Percentiles rank a stretch among this genome's conserved stretches.
phyloP scores from a whole-genome alignment of 2,797 vertebrate genomes.

The Xiphorhynchus erythropygius region DNA sequence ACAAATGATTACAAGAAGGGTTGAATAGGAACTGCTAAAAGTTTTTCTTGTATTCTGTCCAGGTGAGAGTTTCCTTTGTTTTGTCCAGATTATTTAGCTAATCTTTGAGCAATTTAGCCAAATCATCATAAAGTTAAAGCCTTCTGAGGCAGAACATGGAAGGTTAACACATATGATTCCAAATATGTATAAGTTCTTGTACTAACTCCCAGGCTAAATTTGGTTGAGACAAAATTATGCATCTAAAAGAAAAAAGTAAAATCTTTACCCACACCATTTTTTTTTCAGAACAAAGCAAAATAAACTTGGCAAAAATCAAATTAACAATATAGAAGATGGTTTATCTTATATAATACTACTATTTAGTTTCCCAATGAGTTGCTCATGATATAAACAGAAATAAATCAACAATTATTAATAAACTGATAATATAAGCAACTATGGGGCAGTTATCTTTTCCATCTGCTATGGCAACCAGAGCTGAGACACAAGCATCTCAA shows the following conservation, averaged over 20 bases:
- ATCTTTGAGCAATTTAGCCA: neutral
- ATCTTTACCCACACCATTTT: neutral
- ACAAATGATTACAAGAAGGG: neutral
- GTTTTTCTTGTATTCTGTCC: neutral
- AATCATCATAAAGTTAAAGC: neutral
- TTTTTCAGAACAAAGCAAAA: neutral
- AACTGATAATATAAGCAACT: neutral
- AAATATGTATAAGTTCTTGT: neutral
- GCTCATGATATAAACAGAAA: neutral
- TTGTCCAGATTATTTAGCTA: neutral
- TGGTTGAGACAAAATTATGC: neutral
- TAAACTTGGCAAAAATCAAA: neutral
- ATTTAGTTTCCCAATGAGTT: neutral
- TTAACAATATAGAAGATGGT: neutral
- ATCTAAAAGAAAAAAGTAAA: neutral
- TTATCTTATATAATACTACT: neutral
- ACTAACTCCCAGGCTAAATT: neutral
- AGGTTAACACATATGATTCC: neutral
- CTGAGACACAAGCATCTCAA: neutral
- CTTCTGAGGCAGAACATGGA: no score
- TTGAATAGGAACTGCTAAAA: neutral
- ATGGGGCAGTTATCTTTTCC: neutral
- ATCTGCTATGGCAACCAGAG: neutral
- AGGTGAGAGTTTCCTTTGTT: neutral
- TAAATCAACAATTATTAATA: neutral